These are phyloP conservation scores for Tenthredo scrophulariae DNA, from an alignment of 2,888 invertebrate species.

Conservation along the genomic window DNA sequence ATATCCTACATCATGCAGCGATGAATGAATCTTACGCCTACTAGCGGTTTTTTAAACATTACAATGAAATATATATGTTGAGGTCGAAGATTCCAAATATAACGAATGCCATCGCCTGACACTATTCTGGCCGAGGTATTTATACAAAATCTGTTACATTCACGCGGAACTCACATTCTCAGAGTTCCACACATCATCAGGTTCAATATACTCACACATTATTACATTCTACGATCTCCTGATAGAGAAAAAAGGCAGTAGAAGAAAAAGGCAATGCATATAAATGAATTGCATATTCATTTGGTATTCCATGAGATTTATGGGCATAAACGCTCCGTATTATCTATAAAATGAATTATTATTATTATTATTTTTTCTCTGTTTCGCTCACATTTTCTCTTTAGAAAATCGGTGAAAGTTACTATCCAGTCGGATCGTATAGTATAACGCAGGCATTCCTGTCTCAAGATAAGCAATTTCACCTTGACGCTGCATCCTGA, in stretches of 20 bases:
- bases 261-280: not conserved
- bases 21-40: slow-evolving; percentile 22
- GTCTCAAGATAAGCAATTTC: slow-evolving; percentile 22
- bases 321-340: not conserved
- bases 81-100: slow-evolving; percentile 43
- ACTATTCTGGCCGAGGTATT: slow-evolving; percentile 34
- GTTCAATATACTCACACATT: not conserved
- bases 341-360: not conserved
- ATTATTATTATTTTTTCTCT: not conserved
- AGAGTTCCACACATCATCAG: not conserved
- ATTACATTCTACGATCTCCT: not conserved
- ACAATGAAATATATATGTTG: slow-evolving; percentile 40
- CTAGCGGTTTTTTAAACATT: not conserved
- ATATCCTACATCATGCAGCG: not conserved
- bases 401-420: slow-evolving; percentile 40
- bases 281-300: not conserved
- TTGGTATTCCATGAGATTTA: not conserved
- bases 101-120: slow-evolving; percentile 29
- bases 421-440: not conserved
- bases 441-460: not conserved
- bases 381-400: slow-evolving; percentile 10
- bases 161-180: not conserved
- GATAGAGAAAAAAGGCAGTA: not conserved
- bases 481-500: slow-evolving; percentile 16
- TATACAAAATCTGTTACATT: slow-evolving; percentile 43